phyloP scores from a whole-genome alignment of 2,113 vertebrate genomes.

The Rhadina sibilatrix region DNA sequence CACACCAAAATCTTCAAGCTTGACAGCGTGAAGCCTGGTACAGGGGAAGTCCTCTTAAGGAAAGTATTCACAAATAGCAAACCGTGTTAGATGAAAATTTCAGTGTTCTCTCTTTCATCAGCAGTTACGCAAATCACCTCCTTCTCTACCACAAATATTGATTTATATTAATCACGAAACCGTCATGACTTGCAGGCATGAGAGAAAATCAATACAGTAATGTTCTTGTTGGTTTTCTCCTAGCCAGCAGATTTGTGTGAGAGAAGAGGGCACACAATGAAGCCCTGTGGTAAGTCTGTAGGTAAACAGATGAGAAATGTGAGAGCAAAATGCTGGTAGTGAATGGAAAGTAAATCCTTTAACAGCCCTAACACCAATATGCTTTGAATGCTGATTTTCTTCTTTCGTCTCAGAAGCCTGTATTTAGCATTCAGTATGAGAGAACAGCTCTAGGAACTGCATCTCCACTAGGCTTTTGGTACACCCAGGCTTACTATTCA shows the following conservation, averaged over 20 bases:
- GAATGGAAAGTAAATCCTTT: slow-evolving; percentile 1
- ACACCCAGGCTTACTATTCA: slow-evolving; percentile 12
- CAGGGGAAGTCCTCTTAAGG: not conserved
- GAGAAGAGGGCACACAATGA: not conserved
- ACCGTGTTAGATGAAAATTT: not conserved
- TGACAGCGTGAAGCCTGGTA: not conserved
- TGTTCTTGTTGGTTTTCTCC: not conserved
- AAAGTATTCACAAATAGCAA: not conserved
- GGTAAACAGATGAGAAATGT: slow-evolving; percentile 12
- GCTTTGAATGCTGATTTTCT: not conserved
- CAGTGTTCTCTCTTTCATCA: slow-evolving; percentile 8
- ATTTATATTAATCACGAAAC: slow-evolving; percentile 57
- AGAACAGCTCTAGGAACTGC: not conserved
- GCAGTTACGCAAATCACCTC: slow-evolving; percentile 50
- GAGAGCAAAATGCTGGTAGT: not conserved
- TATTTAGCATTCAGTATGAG: not conserved
- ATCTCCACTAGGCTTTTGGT: not conserved
- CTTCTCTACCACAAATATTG: slow-evolving; percentile 48
- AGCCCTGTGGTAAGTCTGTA: not conserved
- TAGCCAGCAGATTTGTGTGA: not conserved
- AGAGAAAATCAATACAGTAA: slow-evolving; percentile 37
- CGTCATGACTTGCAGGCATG: slow-evolving; percentile 33
- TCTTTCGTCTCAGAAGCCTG: not conserved
- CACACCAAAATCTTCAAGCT: not conserved
- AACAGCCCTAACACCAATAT: not conserved